phyloP scores from a whole-genome alignment of 1,140 invertebrate species.

The Drosophila sp. region DNA sequence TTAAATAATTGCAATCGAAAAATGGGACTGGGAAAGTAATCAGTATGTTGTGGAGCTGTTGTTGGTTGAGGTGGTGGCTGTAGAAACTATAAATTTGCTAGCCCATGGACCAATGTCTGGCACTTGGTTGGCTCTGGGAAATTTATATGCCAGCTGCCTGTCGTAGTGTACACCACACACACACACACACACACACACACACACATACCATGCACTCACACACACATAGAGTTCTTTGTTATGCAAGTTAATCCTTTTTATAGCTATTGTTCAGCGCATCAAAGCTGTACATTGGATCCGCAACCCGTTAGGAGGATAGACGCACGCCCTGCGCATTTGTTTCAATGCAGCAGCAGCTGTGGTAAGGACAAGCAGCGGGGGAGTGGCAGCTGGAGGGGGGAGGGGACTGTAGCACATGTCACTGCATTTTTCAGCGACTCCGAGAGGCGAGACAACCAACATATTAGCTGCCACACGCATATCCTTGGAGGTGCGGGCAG shows the following conservation, averaged over 20 bases:
- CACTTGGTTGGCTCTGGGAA: slow-evolving; percentile 52
- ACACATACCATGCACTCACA: slow-evolving; percentile 7
- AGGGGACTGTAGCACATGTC: slow-evolving; percentile 71
- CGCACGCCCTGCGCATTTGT: slow-evolving; percentile 65
- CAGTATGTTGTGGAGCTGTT: neutral
- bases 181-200: slow-evolving; percentile 11
- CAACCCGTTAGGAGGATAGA: slow-evolving; percentile 32
- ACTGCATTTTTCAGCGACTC: slow-evolving; percentile 78
- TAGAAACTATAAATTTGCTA: slow-evolving; percentile 50
- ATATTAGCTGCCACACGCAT: slow-evolving; percentile 75
- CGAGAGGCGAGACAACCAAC: slow-evolving; percentile 73
- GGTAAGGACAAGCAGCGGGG: neutral
- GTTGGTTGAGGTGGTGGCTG: neutral
- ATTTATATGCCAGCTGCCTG: slow-evolving; percentile 56
- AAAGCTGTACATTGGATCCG: slow-evolving; percentile 57
- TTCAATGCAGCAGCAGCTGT: slow-evolving; percentile 47
- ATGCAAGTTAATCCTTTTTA: slow-evolving; percentile 82
- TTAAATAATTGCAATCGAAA: slow-evolving; percentile 51
- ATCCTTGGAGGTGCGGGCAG: neutral
- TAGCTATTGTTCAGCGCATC: slow-evolving; percentile 80
- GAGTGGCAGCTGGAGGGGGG: neutral
- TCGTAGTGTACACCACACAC: slow-evolving; percentile 30
- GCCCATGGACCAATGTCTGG: slow-evolving; percentile 45
- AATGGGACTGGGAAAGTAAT: neutral
- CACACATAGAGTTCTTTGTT: slow-evolving; percentile 56